Evolutionary conservation across 2,797 vertebrate genomes (phyloP).

Genomic region (Xenops minutus): DNA sequence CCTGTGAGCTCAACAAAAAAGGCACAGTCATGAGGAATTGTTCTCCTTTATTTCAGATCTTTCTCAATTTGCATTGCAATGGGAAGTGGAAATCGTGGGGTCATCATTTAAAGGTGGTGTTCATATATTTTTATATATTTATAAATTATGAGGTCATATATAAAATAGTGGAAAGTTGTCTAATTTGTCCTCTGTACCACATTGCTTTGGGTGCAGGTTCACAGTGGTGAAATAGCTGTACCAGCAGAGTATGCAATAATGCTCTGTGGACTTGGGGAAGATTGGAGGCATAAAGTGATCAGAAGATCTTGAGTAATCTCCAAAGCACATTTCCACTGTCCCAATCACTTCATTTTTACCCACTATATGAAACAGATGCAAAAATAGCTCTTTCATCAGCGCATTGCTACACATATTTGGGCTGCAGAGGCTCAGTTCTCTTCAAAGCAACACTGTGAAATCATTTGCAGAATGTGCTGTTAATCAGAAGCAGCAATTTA

Average conservation of each 20-base stretch:
- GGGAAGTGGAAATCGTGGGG: background rate
- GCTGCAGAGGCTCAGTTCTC: constrained; percentile 12
- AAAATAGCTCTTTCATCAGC: constrained; percentile 60
- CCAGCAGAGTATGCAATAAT: background rate
- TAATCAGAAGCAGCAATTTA: constrained; percentile 61
- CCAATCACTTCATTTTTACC: constrained; percentile 48
- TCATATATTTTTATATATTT: background rate
- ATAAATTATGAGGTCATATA: background rate
- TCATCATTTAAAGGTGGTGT: background rate
- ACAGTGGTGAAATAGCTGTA: background rate
- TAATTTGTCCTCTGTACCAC: background rate
- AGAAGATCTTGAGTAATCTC: constrained; percentile 52
- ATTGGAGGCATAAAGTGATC: constrained; percentile 38
- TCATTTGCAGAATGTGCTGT: constrained; percentile 34
- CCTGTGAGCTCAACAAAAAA: background rate
- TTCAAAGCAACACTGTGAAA: constrained; percentile 47
- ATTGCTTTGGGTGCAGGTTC: background rate
- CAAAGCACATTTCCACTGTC: constrained; percentile 31
- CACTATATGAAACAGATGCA: constrained; percentile 60
- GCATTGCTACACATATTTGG: constrained; percentile 25
- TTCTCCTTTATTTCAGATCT: background rate
- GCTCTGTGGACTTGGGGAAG: constrained; percentile 18
- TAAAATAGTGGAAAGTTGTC: background rate
- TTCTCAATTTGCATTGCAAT: background rate
- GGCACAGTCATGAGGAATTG: background rate